A percentile compares a stretch with the other conserved stretches of the same genome.
These are phyloP conservation scores for Charadrius vociferus DNA, from an alignment of 2,113 vertebrate genomes.

Conservation along the genomic window DNA sequence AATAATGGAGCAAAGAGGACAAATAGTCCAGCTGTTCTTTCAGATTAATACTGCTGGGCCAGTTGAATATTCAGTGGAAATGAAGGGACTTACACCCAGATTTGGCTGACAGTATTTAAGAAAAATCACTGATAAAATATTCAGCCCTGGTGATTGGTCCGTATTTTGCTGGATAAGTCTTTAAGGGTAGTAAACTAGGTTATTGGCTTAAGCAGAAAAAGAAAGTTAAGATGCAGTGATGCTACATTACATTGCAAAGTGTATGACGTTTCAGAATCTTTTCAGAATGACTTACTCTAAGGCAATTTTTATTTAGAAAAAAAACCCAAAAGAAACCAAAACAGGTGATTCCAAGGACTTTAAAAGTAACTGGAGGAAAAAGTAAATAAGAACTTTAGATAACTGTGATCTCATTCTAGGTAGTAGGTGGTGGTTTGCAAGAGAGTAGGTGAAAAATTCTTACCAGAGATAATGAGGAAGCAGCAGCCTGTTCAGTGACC, in stretches of 20 bases:
- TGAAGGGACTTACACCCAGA: background rate
- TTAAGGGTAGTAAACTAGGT: background rate
- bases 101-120: background rate
- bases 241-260: background rate
- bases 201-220: background rate
- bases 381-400: background rate
- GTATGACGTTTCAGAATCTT: background rate
- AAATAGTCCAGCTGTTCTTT: background rate
- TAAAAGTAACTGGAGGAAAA: background rate
- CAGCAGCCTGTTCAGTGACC: background rate
- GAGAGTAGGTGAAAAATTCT: background rate
- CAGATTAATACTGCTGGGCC: background rate
- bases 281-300: background rate
- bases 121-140: background rate
- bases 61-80: background rate
- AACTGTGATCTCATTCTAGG: background rate
- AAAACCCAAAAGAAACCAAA: background rate
- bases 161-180: background rate
- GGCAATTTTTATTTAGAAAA: background rate
- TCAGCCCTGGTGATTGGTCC: background rate
- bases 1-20: background rate
- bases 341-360: background rate
- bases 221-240: background rate
- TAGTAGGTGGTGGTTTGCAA: background rate
- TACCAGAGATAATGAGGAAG: background rate